Base-by-base conservation (phyloP, 1,140 invertebrate genomes). In the Philaenus spumarius region DNA sequence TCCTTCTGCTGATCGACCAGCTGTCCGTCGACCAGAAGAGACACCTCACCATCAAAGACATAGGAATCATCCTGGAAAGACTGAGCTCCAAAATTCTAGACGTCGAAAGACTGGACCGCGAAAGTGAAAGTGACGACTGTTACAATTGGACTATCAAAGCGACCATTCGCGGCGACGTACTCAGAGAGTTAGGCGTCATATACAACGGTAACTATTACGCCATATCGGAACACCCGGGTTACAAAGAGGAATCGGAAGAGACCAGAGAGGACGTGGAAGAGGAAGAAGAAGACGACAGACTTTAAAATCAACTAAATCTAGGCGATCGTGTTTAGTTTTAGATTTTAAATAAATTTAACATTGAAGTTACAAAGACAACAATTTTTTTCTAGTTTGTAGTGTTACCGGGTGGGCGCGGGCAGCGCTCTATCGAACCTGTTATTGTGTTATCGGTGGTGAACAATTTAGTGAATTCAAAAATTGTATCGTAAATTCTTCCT, bases 191-290 rank as follows among this genome's bases (percentile, higher is more conserved):
- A 43, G 93, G 93, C 39, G 89, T 96, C 54, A 90, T 95, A 68
- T 96, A 96, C 74, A 94, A 95, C 77, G 91, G 91, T 37, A 94
- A 93, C 74, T 96, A 93, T 76, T 95, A 95, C 74, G 89, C 90
- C 54, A 94, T 95, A 67, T 92, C 89, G 64, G 92, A 95, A 74
- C 91, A 94, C 75, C 91, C 91, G 34, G 90, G 89, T 23, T 94
- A 94, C 73, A 88, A 87, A 72, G 88, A 91, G 69, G 87, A 90
- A 72, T 85, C 86, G 66, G 87, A 90, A 70, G 87, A 89, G 68
- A 85, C 84, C 66, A 82, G 81, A 55, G 87, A 89, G 70, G 87
- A 89, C 72, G 84, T 82, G 42, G 86, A 88, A 66, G 86, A 88
- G 64, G n/a, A 88, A 64, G 85, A 86, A 66, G 68, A 68, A 30